Evolutionary conservation across 2,888 invertebrate species (phyloP).

Genomic region (Epistrophe eligans): DNA sequence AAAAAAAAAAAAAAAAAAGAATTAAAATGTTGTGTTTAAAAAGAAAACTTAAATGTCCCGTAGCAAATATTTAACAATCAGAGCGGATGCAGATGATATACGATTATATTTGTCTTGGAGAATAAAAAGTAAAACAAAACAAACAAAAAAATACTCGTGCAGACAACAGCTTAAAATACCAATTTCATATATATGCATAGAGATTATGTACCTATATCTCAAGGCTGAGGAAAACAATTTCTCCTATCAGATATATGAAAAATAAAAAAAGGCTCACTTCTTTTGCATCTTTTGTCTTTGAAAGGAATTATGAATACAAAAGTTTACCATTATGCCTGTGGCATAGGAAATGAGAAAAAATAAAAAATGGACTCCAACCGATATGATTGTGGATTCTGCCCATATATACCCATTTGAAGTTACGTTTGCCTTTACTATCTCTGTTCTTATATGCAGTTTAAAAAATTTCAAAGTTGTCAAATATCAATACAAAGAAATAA

Average conservation of each 20-base stretch:
- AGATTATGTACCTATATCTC: background rate
- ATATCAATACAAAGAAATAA: too few species aligned
- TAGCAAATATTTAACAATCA: background rate
- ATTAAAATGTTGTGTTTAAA: background rate
- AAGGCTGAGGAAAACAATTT: conserved; percentile 16
- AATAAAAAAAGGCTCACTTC: background rate
- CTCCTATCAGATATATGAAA: background rate
- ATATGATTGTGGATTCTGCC: background rate
- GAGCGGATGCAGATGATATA: background rate
- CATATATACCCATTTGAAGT: background rate
- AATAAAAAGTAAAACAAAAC: background rate
- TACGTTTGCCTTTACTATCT: too few species aligned
- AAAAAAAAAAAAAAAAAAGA: background rate
- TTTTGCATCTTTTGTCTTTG: background rate
- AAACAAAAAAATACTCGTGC: background rate
- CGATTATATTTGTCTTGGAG: background rate
- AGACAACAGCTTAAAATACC: background rate
- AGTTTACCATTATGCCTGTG: background rate
- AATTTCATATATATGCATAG: background rate
- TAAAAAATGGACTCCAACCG: background rate
- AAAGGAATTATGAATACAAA: background rate
- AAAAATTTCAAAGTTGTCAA: too few species aligned
- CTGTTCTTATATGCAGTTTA: too few species aligned
- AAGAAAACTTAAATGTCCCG: background rate
- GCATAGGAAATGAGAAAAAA: background rate